Evolutionary conservation across 2,888 invertebrate genomes (phyloP).

Genomic region (Desoria tigrina): DNA sequence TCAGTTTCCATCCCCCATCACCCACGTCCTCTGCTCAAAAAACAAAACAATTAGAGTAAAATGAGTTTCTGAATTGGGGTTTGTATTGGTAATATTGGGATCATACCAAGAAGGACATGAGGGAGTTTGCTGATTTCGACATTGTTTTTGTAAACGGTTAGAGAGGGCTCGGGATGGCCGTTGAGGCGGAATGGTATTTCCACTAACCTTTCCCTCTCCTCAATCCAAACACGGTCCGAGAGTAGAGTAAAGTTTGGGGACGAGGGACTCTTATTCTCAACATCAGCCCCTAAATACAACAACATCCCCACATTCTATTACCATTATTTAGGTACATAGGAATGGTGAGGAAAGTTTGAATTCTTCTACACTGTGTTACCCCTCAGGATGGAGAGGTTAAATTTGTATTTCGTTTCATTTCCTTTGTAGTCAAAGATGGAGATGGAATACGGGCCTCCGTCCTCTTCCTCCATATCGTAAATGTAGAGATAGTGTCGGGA

Average conservation of each 20-base stretch:
- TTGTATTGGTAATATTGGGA: neutral
- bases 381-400: constrained; percentile 33
- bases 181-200: constrained; percentile 55
- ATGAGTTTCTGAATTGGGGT: too few species aligned
- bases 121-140: constrained; percentile 40
- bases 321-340: neutral
- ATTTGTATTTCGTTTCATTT: constrained; percentile 52
- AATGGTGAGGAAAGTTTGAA: neutral
- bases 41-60: too few species aligned
- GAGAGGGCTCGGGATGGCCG: constrained; percentile 60
- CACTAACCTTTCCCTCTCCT: constrained; percentile 28
- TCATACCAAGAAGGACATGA: constrained; percentile 36
- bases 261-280: constrained; percentile 29
- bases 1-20: constrained; percentile 47
- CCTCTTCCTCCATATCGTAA: constrained; percentile 50
- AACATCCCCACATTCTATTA: too few species aligned
- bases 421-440: constrained; percentile 47
- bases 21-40: constrained; percentile 46
- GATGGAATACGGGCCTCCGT: constrained; percentile 56
- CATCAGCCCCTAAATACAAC: constrained; percentile 10
- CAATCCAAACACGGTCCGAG: constrained; percentile 35
- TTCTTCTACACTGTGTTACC: neutral
- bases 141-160: constrained; percentile 59
- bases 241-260: constrained; percentile 48
- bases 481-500: constrained; percentile 51